phyloP scores from a whole-genome alignment of 2,113 vertebrate genomes.

The Zosterops pallidus region DNA sequence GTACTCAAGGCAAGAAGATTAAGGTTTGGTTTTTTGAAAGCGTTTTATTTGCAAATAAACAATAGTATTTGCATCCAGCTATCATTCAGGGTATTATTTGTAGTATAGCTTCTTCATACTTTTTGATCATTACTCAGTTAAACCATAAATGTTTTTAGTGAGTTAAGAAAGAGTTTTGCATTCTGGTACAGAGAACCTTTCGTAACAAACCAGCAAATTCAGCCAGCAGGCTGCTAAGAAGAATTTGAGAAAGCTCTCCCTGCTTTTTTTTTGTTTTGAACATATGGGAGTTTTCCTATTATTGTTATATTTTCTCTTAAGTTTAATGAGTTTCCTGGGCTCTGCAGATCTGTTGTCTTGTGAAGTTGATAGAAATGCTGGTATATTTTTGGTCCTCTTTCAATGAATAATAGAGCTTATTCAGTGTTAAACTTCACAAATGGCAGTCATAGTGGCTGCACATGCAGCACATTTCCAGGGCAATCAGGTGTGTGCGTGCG shows the following conservation, averaged over 20 bases:
- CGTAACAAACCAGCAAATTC: background rate
- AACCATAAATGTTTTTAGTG: background rate
- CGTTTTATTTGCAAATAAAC: background rate
- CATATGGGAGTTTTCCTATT: fast-evolving
- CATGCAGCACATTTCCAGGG: background rate
- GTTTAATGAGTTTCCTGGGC: background rate
- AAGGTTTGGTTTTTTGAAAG: background rate
- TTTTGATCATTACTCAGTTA: background rate
- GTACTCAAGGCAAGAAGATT: background rate
- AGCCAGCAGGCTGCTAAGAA: background rate
- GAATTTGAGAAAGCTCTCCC: background rate
- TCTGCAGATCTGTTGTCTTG: background rate
- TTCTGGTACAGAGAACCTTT: background rate
- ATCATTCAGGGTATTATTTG: background rate
- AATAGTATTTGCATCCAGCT: background rate
- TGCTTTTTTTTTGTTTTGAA: background rate
- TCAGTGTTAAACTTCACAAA: background rate
- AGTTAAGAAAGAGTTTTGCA: background rate
- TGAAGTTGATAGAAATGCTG: background rate
- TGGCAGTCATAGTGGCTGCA: background rate
- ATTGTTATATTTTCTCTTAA: background rate
- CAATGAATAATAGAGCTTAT: background rate
- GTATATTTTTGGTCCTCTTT: background rate
- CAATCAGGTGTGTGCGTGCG: background rate
- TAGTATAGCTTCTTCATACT: background rate